These are phyloP conservation scores for Drosophila kikkawai DNA, from an alignment of 1,140 invertebrate species.

Conservation along the genomic window DNA sequence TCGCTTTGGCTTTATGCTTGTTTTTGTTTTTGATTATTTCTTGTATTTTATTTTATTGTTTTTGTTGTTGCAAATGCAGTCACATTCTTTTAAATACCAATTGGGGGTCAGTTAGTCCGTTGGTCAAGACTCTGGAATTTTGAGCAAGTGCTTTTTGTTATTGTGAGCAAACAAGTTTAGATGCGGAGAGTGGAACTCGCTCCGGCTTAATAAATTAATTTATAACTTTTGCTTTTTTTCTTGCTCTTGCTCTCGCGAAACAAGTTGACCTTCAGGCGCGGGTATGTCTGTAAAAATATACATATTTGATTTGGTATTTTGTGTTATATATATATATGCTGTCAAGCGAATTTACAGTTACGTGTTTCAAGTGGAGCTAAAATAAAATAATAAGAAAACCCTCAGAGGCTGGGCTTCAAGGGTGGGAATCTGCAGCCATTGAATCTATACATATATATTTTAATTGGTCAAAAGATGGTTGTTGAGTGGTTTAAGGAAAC, in stretches of 20 bases:
- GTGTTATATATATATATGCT: neutral
- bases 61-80: constrained; percentile 37
- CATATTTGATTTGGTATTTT: constrained; percentile 20
- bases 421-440: constrained; percentile 33
- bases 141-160: constrained; percentile 45
- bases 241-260: constrained; percentile 42
- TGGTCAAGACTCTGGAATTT: constrained; percentile 60
- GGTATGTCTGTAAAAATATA: constrained; percentile 26
- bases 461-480: constrained; percentile 27
- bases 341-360: constrained; percentile 43
- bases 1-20: constrained; percentile 8
- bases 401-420: constrained; percentile 36
- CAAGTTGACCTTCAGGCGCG: constrained; percentile 68
- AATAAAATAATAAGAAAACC: constrained; percentile 3
- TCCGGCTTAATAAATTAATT: constrained; percentile 72
- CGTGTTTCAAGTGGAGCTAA: constrained; percentile 13
- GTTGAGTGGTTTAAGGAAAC: constrained; percentile 2
- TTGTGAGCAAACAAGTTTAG: constrained; percentile 63
- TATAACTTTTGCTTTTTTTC: constrained; percentile 65
- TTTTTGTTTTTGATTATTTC: constrained; percentile 4
- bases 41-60: neutral
- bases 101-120: constrained; percentile 61
- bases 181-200: constrained; percentile 42
- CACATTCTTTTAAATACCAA: constrained; percentile 70
- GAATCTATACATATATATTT: constrained; percentile 1